Evolutionary conservation across 2,797 vertebrate species (phyloP).

Genomic region (Botia almorhae): DNA sequence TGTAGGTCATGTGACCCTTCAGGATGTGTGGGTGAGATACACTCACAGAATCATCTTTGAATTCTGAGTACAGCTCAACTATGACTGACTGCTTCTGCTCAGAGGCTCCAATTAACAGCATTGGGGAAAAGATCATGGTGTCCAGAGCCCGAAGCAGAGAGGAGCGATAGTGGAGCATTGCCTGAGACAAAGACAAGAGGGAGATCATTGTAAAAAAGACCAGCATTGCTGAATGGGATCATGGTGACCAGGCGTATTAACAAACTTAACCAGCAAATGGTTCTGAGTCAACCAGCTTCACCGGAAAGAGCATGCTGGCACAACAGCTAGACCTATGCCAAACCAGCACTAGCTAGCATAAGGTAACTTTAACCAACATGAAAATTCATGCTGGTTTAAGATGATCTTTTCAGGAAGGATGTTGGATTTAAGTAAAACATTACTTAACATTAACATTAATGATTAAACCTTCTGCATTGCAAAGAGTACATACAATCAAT

Average conservation of each 20-base stretch:
- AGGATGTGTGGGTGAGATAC: too few species aligned
- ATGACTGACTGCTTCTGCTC: not conserved
- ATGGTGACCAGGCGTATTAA: not conserved
- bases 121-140: slow-evolving; percentile 81
- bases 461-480: not conserved
- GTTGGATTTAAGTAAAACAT: not conserved
- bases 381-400: too few species aligned
- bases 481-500: too few species aligned
- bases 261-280: too few species aligned
- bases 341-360: too few species aligned
- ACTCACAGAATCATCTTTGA: slow-evolving; percentile 64
- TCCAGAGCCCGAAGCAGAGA: slow-evolving; percentile 79
- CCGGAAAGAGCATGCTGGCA: too few species aligned
- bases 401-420: too few species aligned
- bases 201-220: not conserved
- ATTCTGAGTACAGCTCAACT: slow-evolving; percentile 14
- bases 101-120: slow-evolving; percentile 76
- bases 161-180: slow-evolving; percentile 87
- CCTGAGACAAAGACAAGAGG: slow-evolving; percentile 72
- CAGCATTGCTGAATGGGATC: not conserved
- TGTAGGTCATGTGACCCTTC: too few species aligned
- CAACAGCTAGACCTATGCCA: too few species aligned
- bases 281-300: too few species aligned
- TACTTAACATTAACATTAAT: too few species aligned
- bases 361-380: too few species aligned